Base-by-base conservation (phyloP, 2,888 invertebrate species). In the Melanostoma scalare region DNA sequence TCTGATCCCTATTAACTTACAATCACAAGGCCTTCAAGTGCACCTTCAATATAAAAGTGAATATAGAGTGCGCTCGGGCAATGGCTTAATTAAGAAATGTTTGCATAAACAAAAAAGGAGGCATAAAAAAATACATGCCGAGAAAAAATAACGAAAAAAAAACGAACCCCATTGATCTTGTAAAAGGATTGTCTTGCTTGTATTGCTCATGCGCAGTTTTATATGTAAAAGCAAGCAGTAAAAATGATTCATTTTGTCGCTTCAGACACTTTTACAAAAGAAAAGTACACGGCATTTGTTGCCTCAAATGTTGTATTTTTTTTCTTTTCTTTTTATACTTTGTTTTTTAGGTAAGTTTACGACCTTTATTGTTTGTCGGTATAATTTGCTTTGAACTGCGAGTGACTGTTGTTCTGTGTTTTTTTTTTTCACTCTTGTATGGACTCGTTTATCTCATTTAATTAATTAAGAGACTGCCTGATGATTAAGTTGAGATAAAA, bases 401-500 rank as follows among this genome's bases (percentile, higher is more conserved):
- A 71, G 36, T 58, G 78, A 72, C 40, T 67, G 73, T 78, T 68
- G 65, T 31, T 53, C 58, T 10, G 63, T 58, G 53, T 40, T 58
- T 55, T 63, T 65, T 65, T 63, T 56, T 74, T 73, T 68, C 65
- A 58, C 72, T 77, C 65, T 58, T 84, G 79, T 79, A 50, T 74
- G 63, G 78, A 73, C 63, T 67, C 69, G 65, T 82, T 82, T 82
- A 82, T 77, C 84, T 79, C 79, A 75, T 84, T 84, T 84, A 84
- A 84, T 84, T 84, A 84, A 84, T 84, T 84, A 84, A 84, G 84
- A 84, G 84, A 71, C 78, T 75, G 60, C 74, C 74, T 75, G 84
- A 78, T 78, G 82, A 77, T 78, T 82, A 63, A 82, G 77, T 78
- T 73, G 52, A 78, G 77, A 82, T 82, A 77, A 77, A 52, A 40